Percentiles rank a stretch among this genome's conserved stretches.
Evolutionary conservation across 2,888 invertebrate genomes (phyloP).

Genomic region (Folsomia manolachei): DNA sequence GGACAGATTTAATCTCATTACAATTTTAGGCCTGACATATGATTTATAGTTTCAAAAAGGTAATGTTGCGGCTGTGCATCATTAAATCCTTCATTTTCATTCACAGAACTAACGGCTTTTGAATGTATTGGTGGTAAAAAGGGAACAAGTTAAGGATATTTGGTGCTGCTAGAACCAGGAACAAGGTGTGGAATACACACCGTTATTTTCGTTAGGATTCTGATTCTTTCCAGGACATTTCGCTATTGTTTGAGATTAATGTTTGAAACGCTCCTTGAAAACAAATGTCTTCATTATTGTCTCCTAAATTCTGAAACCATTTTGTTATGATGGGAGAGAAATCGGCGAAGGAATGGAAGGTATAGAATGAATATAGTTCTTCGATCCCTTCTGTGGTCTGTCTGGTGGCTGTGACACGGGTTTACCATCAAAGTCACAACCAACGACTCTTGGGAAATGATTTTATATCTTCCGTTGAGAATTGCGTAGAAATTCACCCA

Average conservation of each 20-base stretch:
- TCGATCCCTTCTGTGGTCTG: too few species aligned
- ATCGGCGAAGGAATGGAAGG: not conserved
- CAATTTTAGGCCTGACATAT: not conserved
- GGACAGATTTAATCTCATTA: not conserved
- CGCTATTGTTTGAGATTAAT: slow-evolving; percentile 11
- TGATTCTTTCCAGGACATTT: not conserved
- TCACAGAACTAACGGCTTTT: too few species aligned
- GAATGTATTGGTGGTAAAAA: not conserved
- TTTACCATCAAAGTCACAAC: not conserved
- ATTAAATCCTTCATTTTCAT: not conserved
- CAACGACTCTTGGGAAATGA: not conserved
- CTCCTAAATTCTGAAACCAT: not conserved
- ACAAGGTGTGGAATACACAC: not conserved
- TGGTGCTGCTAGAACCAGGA: too few species aligned
- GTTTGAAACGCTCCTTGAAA: slow-evolving; percentile 5
- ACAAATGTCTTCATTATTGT: slow-evolving; percentile 15
- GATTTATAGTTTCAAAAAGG: not conserved
- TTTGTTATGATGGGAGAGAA: not conserved
- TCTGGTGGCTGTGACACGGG: too few species aligned
- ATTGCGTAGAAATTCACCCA: not conserved
- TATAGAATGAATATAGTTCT: not conserved
- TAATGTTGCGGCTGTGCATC: not conserved
- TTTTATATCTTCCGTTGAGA: not conserved
- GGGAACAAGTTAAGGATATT: not conserved
- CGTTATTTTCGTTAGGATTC: not conserved